These are phyloP conservation scores for Pituophis catenifer DNA, from an alignment of 2,113 vertebrate genomes.

Conservation along the genomic window DNA sequence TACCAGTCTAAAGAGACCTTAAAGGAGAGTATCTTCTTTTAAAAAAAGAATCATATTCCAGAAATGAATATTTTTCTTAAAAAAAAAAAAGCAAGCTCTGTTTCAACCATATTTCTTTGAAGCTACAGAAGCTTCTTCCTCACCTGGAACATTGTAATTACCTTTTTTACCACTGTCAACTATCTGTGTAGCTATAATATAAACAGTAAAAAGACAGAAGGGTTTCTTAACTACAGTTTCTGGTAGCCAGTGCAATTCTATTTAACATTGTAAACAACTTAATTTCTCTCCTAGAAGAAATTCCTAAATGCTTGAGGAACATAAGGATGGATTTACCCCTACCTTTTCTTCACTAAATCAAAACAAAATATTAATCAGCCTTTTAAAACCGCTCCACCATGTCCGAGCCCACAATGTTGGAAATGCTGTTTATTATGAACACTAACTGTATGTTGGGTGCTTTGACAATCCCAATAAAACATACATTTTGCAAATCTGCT, in stretches of 20 bases:
- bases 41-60: background rate
- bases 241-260: background rate
- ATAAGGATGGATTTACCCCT: background rate
- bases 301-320: background rate
- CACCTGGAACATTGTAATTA: background rate
- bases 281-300: background rate
- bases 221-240: background rate
- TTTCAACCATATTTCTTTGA: background rate
- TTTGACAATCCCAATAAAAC: background rate
- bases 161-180: background rate
- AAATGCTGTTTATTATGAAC: background rate
- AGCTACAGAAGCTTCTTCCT: background rate
- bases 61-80: conserved; percentile 15
- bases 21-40: background rate
- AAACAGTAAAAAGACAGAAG: background rate
- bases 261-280: background rate
- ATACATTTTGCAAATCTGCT: background rate
- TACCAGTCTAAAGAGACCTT: conserved; percentile 6
- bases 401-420: background rate
- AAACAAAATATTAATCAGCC: background rate
- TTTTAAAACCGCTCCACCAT: background rate
- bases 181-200: background rate
- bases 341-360: background rate
- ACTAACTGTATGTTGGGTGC: background rate
- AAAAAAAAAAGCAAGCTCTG: background rate